A percentile compares a stretch with the other conserved stretches of the same genome.
Conservation (phyloP, 1,140 invertebrate genomes). For the Lordiphosa collinella region DNA sequence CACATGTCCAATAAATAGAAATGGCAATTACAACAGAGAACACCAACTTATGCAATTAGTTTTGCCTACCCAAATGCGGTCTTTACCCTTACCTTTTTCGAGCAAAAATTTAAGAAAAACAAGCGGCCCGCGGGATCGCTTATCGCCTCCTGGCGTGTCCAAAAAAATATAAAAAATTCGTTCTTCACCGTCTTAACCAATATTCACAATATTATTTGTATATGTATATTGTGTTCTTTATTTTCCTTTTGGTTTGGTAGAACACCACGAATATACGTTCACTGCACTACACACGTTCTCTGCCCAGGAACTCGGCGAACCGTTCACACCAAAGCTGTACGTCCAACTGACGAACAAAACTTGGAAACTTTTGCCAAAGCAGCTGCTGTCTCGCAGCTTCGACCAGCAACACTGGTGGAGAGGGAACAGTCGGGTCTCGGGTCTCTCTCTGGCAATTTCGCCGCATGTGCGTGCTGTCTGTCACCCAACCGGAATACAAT, state of each 20-base stretch:
- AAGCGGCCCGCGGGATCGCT: no score
- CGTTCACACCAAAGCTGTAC: conserved; percentile 62
- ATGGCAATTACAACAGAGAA: conserved; percentile 17
- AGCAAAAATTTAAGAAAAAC: conserved; percentile 20
- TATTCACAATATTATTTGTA: conserved; percentile 9
- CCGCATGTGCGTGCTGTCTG: conserved; percentile 34
- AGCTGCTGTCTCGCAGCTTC: conserved; percentile 27
- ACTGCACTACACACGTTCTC: conserved; percentile 37
- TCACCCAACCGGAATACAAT: conserved; percentile 20
- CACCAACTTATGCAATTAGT: conserved; percentile 5
- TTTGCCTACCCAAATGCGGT: no score
- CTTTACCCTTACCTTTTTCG: not conserved
- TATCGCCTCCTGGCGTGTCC: conserved; percentile 16
- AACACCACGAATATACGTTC: conserved; percentile 54
- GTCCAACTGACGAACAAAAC: conserved; percentile 63
- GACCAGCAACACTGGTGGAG: conserved; percentile 16
- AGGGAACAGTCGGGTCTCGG: conserved; percentile 3
- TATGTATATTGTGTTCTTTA: conserved; percentile 18
- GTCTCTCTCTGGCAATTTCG: conserved; percentile 25
- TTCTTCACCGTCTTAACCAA: not conserved
- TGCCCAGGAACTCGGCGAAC: conserved; percentile 58
- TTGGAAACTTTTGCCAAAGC: conserved; percentile 48
- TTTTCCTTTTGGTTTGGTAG: conserved; percentile 32
- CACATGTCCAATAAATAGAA: conserved; percentile 38
- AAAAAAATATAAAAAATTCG: conserved; percentile 17